A percentile compares a stretch with the other conserved stretches of the same genome.
Evolutionary conservation across 2,888 invertebrate genomes (phyloP).

Genomic region (Ommatoiulus sabulosus): DNA sequence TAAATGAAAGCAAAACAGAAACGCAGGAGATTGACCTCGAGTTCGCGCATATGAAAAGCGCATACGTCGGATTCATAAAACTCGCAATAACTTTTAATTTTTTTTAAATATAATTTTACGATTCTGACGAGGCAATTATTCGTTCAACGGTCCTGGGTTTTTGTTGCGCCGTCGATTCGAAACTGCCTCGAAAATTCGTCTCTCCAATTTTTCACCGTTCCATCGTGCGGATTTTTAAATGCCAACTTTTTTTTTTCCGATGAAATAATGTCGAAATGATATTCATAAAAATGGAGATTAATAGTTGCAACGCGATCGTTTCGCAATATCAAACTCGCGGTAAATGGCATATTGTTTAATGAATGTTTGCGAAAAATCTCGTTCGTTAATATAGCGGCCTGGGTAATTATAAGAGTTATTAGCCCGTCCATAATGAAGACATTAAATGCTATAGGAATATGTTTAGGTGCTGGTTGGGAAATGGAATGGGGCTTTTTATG

Average conservation of each 20-base stretch:
- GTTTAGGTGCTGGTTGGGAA: background rate
- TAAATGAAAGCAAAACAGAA: too few relatives aligned
- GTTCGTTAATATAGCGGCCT: background rate
- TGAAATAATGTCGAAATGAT: conserved; percentile 31
- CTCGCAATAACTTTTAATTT: too few relatives aligned
- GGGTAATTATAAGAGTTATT: conserved; percentile 40
- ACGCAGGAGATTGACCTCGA: too few relatives aligned
- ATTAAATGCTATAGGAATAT: background rate
- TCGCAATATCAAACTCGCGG: background rate
- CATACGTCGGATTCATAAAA: too few relatives aligned
- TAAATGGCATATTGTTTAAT: conserved; percentile 30
- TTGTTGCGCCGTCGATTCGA: background rate
- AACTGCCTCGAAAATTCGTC: background rate
- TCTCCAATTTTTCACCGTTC: background rate
- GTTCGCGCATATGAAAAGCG: too few relatives aligned
- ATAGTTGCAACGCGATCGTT: background rate
- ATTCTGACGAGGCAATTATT: too few relatives aligned
- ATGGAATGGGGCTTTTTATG: conserved; percentile 12
- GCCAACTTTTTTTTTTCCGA: background rate
- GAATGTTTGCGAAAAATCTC: conserved; percentile 31
- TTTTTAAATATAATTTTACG: too few relatives aligned
- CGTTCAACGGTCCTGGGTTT: too few relatives aligned
- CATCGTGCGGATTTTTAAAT: background rate
- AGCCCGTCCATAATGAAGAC: conserved; percentile 30
- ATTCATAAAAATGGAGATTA: conserved; percentile 42